Evolutionary conservation across 2,797 vertebrate species (phyloP).

Genomic region (Astyanax mexicanus): DNA sequence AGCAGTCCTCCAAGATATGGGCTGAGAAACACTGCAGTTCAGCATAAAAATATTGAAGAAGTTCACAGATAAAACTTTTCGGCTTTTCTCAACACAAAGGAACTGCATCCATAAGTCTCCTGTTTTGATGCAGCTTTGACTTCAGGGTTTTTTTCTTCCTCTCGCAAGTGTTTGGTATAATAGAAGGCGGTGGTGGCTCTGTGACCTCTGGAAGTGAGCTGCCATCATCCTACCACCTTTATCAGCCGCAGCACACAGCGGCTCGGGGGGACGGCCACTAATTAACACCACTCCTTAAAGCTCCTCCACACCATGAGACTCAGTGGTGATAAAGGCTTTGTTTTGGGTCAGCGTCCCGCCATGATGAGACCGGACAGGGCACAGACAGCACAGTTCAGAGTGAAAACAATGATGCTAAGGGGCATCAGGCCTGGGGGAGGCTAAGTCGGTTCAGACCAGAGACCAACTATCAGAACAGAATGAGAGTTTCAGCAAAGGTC

Average conservation of each 20-base stretch:
- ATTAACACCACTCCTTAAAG: constrained; percentile 35
- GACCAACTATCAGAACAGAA: constrained; percentile 45
- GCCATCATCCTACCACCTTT: constrained; percentile 32
- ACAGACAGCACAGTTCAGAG: constrained; percentile 25
- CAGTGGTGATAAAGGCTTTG: constrained; percentile 17
- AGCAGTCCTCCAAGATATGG: too few relatives aligned
- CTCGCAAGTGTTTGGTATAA: neutral
- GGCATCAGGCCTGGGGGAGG: constrained; percentile 28
- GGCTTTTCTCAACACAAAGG: neutral
- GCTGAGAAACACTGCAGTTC: too few relatives aligned
- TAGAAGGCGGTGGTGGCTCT: neutral
- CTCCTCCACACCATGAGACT: constrained; percentile 11
- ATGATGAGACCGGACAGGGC: constrained; percentile 7
- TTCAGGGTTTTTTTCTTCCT: neutral
- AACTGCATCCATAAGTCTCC: neutral
- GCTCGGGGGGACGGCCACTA: constrained; percentile 13
- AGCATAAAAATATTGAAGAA: neutral
- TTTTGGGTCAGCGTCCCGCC: constrained; percentile 25
- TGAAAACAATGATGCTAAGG: constrained; percentile 26
- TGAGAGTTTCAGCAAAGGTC: constrained; percentile 50
- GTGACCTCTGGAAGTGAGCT: neutral
- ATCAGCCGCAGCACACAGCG: constrained; percentile 16
- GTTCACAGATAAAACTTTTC: constrained; percentile 2
- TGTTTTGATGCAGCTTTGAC: neutral
- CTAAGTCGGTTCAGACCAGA: constrained; percentile 21